Evolutionary conservation across 37 sponge, comb jelly and placozoan species (phyloP).

Genomic region (Dysidea cf. avara): DNA sequence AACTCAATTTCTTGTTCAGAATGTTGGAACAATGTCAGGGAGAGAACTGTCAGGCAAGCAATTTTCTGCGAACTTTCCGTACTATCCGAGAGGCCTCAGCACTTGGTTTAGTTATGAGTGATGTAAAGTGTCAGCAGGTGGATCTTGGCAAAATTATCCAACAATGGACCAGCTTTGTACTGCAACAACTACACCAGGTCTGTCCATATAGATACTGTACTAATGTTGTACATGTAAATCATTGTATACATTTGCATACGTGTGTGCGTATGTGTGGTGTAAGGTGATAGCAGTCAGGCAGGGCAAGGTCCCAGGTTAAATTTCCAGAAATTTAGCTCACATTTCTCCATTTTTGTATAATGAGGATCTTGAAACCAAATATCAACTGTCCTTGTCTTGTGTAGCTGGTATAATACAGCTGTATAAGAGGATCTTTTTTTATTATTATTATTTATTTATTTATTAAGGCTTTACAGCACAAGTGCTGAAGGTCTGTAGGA

Average conservation of each 20-base stretch:
- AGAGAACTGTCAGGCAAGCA: conserved; percentile 74
- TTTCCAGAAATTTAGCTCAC: too few species aligned
- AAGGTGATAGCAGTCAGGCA: too few species aligned
- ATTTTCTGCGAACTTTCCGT: conserved; percentile 78
- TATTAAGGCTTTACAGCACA: too few species aligned
- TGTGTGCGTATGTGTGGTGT: too few species aligned
- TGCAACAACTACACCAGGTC: conserved; percentile 78
- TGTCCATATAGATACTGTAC: background rate
- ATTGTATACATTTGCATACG: background rate
- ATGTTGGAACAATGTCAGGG: conserved; percentile 70
- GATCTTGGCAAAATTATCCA: conserved; percentile 71
- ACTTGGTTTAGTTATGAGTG: conserved; percentile 70
- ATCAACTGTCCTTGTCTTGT: too few species aligned
- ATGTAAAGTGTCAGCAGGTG: conserved; percentile 55
- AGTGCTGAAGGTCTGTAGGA: too few species aligned
- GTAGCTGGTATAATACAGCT: too few species aligned
- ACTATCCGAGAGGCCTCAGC: conserved; percentile 71
- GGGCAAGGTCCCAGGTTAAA: too few species aligned
- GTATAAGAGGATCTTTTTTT: too few species aligned
- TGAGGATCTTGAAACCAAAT: too few species aligned
- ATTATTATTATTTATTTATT: too few species aligned
- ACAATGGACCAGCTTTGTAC: conserved; percentile 78
- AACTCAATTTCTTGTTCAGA: conserved; percentile 82
- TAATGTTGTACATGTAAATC: background rate
- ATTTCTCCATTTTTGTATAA: too few species aligned